These are phyloP conservation scores for Dione vanillae DNA, from an alignment of 2,888 invertebrate genomes.

Conservation along the genomic window DNA sequence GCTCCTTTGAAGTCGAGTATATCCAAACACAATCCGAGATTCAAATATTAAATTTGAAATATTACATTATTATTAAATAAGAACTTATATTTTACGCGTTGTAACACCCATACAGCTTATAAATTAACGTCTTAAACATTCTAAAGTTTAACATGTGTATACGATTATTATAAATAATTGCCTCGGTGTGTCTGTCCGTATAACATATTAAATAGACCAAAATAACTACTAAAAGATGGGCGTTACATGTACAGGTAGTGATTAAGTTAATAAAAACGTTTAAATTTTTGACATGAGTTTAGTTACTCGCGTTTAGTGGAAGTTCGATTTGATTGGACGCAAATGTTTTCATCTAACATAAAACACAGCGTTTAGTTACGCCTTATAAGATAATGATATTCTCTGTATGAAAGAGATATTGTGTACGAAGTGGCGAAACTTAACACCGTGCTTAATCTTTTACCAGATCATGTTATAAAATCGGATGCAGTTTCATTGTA, in stretches of 20 bases:
- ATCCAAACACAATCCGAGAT: neutral
- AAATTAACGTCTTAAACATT: slow-evolving; percentile 33
- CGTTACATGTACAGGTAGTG: slow-evolving; percentile 27
- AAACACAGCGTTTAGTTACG: too few species aligned
- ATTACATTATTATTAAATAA: slow-evolving; percentile 19
- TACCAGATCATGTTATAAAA: too few species aligned
- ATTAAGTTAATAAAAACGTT: slow-evolving; percentile 30
- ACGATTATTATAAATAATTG: slow-evolving; percentile 39
- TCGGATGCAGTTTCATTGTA: too few species aligned
- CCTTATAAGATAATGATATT: too few species aligned
- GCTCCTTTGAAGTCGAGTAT: slow-evolving; percentile 4
- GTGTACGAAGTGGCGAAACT: too few species aligned
- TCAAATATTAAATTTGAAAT: slow-evolving; percentile 19
- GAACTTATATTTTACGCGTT: neutral
- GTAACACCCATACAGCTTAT: slow-evolving; percentile 9
- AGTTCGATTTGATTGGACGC: too few species aligned
- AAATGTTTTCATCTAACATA: too few species aligned
- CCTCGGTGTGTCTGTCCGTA: slow-evolving; percentile 34
- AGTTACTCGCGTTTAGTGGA: too few species aligned
- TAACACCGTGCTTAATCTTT: too few species aligned
- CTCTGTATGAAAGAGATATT: too few species aligned
- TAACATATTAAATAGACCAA: slow-evolving; percentile 33
- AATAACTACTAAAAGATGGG: slow-evolving; percentile 35
- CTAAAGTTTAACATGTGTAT: slow-evolving; percentile 36
- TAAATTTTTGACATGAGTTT: neutral